Base-by-base conservation (phyloP, 2,113 vertebrate species). In the Podiceps cristatus region DNA sequence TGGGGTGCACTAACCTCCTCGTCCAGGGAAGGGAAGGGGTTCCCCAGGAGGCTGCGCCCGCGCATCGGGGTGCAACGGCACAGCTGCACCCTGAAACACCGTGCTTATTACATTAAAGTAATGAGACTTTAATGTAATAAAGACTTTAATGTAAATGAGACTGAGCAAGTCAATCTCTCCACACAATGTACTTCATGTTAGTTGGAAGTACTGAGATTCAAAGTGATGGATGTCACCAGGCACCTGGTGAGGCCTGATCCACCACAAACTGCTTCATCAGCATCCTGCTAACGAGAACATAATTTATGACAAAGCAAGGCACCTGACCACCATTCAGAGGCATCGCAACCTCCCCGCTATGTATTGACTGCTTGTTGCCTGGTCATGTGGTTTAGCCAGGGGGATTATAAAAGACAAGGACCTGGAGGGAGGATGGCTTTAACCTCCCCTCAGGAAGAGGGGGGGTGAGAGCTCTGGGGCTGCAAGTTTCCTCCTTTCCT, bases 381-480 rank as follows among this genome's bases (percentile, higher is more conserved):
- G 12, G 22, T 16, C 58, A 6, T 5, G 37, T 31, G 71, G 13
- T 44, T 66, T 13, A 56, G n/a, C 64, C 5, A 0, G 0, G 5
- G 45, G 66, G 59, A n/a, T 67, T 1, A 50, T 80, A 18, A 63
- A 52, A 63, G 49, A 29, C 53, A 42, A 72, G 77, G 42, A n/a
- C 7, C 10, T 2, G 0, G 17, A 5, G 4, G 3, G 18, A 2
- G 42, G 31, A 1, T 6, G 5, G 20, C 5, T 52, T 6, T 73
- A 0, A 3, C 2, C 3, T 16, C 14, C 47, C 7, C 0, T 0
- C 22, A 0, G 13, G 31, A n/a, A 23, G 40, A 49, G 18, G 20
- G 22, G 9, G 24, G 3, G 7, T 23, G 3, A 3, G 55, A 52
- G 35, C 42, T 31, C 16, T 27, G 12, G 11, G 4, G 13, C 33